These are phyloP conservation scores for Nomada lathburiana DNA, from an alignment of 2,888 invertebrate species.

Conservation along the genomic window DNA sequence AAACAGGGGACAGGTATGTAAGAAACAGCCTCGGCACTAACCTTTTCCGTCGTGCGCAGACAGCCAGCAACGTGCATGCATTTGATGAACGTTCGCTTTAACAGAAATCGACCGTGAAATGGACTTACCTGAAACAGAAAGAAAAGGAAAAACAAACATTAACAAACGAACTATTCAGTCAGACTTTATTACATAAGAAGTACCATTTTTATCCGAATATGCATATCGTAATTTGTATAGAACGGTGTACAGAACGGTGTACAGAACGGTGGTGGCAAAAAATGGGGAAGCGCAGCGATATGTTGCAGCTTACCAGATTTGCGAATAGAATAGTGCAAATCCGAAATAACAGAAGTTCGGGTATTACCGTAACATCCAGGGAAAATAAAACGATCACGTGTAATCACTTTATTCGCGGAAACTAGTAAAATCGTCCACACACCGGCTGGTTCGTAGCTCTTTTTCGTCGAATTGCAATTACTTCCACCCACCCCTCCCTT, in stretches of 20 bases:
- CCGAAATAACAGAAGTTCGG: slow-evolving; percentile 28
- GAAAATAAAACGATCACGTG: slow-evolving; percentile 35
- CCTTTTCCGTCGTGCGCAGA: neutral
- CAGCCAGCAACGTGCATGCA: neutral
- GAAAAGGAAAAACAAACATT: slow-evolving; percentile 35
- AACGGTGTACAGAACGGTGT: neutral
- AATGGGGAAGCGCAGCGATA: slow-evolving; percentile 24
- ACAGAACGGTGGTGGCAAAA: slow-evolving; percentile 7
- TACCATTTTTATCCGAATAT: slow-evolving; percentile 27
- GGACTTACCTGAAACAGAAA: slow-evolving; percentile 71
- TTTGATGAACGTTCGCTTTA: neutral
- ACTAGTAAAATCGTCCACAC: slow-evolving; percentile 31
- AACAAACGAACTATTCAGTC: slow-evolving; percentile 49
- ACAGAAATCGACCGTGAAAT: slow-evolving; percentile 2
- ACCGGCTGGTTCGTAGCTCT: slow-evolving; percentile 6
- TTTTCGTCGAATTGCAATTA: slow-evolving; percentile 39
- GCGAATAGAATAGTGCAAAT: neutral
- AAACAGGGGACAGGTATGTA: neutral
- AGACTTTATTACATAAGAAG: slow-evolving; percentile 23
- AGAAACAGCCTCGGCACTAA: neutral
- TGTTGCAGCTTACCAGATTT: slow-evolving; percentile 26
- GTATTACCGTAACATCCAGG: slow-evolving; percentile 39
- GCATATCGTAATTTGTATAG: slow-evolving; percentile 38
- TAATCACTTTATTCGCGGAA: slow-evolving; percentile 43
- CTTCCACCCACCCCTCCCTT: slow-evolving; percentile 17